Base-by-base conservation (phyloP, 2,888 invertebrate species). In the Epistrophe grossulariae region DNA sequence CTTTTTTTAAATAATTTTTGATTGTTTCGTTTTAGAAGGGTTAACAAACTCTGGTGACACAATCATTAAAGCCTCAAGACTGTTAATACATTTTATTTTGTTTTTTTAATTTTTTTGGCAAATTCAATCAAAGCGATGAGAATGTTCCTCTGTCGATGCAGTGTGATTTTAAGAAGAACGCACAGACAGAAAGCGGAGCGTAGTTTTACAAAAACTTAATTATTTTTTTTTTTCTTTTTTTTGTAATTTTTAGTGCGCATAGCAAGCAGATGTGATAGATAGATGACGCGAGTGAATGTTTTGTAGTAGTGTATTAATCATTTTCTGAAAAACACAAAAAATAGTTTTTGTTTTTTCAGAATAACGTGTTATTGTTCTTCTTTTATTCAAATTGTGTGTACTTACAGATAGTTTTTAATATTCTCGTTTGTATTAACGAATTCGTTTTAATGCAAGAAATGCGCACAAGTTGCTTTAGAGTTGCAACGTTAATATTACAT, bases 1-100 rank as follows among this genome's bases (percentile, higher is more conserved):
- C 87, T 87, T 87, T 87, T 87, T 87, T 87, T 83, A 87, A 87
- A 87, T 87, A 87, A 87, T 87, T 87, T 87, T 83, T 83, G 87
- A 68, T 76, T 87, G 87, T 76, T 87, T 87, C 76, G 74, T 76
- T 82, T 87, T 71, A 78, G 76, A 83, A 45, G 68, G 77, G 66
- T 87, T 87, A 87, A 72, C 83, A 87, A 70, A 70, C 82, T 82
- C 83, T 87, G 70, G 79, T 72, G 83, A 71, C 82, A 83, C 83
- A 87, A 79, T 83, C 79, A 66, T 87, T 83, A 87, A 83, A 83
- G 83, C 79, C 66, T 83, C 60, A 79, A 79, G 83, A 87, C 79
- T 76, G 87, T 87, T 87, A 87, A 83, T 87, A 79, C 64, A 71
- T 55, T 81, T 81, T 19, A 19, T 70, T 64, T 66, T 17, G 2